Evolutionary conservation across 2,797 vertebrate species (phyloP).

Genomic region (Esox masquinongy): DNA sequence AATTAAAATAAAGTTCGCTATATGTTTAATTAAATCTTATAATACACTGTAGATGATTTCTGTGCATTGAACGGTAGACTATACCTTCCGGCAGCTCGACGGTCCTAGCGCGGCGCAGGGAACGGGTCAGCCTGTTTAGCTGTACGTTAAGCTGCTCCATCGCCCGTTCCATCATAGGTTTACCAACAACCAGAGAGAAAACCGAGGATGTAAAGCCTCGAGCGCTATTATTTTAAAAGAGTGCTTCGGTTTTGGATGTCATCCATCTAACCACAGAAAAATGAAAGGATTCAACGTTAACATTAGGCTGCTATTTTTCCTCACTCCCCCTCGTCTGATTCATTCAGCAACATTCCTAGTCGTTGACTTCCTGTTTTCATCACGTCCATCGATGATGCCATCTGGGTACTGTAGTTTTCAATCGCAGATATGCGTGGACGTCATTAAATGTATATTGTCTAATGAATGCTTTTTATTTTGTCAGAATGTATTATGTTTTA

Average conservation of each 20-base stretch:
- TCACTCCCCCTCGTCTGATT: slow-evolving; percentile 10
- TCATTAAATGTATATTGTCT: background rate
- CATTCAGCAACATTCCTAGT: slow-evolving; percentile 33
- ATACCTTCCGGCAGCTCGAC: slow-evolving; percentile 96
- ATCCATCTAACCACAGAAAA: slow-evolving; percentile 52
- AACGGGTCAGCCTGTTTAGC: slow-evolving; percentile 91
- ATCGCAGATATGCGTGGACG: background rate
- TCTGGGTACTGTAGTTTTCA: slow-evolving; percentile 63
- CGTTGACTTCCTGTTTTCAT: slow-evolving; percentile 69
- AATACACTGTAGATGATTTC: background rate
- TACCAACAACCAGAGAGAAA: slow-evolving; percentile 32
- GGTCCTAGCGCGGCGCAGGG: slow-evolving; percentile 92
- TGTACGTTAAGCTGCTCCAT: slow-evolving; percentile 93
- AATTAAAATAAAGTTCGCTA: background rate
- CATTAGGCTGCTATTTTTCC: slow-evolving; percentile 7
- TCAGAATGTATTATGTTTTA: background rate
- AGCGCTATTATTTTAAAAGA: slow-evolving; percentile 16
- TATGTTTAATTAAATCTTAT: background rate
- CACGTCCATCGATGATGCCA: slow-evolving; percentile 24
- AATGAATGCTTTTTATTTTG: background rate
- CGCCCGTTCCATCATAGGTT: slow-evolving; percentile 95
- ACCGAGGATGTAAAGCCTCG: slow-evolving; percentile 29
- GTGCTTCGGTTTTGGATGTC: slow-evolving; percentile 22
- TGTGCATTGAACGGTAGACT: background rate
- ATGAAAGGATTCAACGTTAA: background rate